Conservation (phyloP, 2,797 vertebrate genomes). For the Cheracebus regulus region DNA sequence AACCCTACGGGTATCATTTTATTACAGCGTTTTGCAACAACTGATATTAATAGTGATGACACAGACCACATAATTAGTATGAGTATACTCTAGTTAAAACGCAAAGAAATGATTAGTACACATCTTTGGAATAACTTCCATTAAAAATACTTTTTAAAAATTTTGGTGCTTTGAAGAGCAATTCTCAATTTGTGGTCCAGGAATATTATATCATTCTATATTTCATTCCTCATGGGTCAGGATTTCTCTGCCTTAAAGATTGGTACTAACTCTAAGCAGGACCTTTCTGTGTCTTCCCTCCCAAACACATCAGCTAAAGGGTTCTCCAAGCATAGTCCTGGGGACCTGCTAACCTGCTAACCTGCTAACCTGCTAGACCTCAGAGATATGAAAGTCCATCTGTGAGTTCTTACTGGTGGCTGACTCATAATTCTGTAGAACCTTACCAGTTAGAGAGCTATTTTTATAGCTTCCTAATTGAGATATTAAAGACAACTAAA, state of each 20-base stretch:
- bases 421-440: neutral
- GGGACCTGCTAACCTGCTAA: neutral
- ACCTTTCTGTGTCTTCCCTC: neutral
- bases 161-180: neutral
- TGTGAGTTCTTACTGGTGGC: neutral
- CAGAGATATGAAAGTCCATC: neutral
- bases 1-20: neutral
- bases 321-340: neutral
- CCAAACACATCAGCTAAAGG: neutral
- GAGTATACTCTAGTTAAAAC: conserved; percentile 37
- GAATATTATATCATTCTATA: neutral
- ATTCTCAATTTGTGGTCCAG: neutral
- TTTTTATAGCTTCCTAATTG: neutral
- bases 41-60: conserved; percentile 46
- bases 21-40: conserved; percentile 44
- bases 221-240: neutral
- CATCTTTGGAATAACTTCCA: conserved; percentile 32
- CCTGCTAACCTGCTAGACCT: neutral
- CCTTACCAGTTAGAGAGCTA: neutral
- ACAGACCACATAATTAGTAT: conserved; percentile 48
- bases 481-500: neutral
- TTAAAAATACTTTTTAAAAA: conserved; percentile 50
- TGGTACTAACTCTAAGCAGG: neutral
- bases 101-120: conserved; percentile 40
- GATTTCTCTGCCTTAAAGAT: neutral